Conservation (phyloP, 35 echinoderm and acorn worm genomes). For the Holothuria glaberrima region DNA sequence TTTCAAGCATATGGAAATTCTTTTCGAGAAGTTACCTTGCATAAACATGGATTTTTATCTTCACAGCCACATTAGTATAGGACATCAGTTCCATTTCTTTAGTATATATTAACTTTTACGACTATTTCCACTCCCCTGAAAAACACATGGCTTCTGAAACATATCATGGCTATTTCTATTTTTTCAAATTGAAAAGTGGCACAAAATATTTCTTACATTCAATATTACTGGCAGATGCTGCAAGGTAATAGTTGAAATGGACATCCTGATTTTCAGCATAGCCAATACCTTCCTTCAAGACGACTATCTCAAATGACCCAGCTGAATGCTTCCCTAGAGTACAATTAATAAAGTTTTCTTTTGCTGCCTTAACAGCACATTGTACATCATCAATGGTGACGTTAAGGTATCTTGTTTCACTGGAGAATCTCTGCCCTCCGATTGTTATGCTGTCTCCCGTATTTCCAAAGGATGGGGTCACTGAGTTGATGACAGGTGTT, state of each 20-base stretch:
- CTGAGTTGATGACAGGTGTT: conserved; percentile 69
- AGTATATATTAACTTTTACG: too few relatives aligned
- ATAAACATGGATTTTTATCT: too few relatives aligned
- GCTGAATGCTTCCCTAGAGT: conserved; percentile 69
- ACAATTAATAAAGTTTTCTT: conserved; percentile 56
- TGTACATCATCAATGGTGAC: conserved; percentile 75
- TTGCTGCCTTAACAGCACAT: conserved; percentile 65
- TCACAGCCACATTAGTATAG: too few relatives aligned
- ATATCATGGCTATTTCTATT: too few relatives aligned
- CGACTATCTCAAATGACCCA: conserved; percentile 62
- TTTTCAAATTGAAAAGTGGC: too few relatives aligned
- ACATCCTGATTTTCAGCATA: neutral
- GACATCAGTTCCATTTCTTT: too few relatives aligned
- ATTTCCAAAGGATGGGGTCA: conserved; percentile 62
- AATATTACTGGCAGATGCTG: conserved; percentile 36
- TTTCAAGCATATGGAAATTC: too few relatives aligned
- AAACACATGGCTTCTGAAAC: too few relatives aligned
- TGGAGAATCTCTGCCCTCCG: conserved; percentile 68
- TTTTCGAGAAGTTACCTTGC: too few relatives aligned
- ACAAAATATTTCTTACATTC: conserved; percentile 57
- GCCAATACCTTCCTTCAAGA: conserved; percentile 15
- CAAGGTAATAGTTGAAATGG: conserved; percentile 74
- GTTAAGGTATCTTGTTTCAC: conserved; percentile 4
- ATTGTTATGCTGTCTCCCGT: conserved; percentile 83
- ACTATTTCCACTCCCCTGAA: too few relatives aligned